phyloP scores from a whole-genome alignment of 2,888 invertebrate genomes.

The Eupithecia abbreviata region DNA sequence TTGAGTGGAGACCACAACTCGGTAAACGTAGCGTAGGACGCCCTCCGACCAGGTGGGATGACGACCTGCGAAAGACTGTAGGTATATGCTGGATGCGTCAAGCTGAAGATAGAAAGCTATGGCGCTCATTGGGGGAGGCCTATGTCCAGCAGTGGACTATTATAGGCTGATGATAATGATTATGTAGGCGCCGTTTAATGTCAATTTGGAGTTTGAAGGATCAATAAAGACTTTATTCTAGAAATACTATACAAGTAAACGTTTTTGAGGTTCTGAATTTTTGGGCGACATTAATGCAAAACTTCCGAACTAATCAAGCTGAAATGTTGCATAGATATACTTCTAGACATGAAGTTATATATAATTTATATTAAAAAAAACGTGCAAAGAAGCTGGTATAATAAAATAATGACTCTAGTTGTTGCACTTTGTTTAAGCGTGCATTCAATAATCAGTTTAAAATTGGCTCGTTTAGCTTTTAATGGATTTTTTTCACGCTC shows the following conservation, averaged over 20 bases:
- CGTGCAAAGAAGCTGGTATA: neutral
- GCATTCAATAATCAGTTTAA: conserved; percentile 61
- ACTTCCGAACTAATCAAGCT: neutral
- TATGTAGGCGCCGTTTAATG: neutral
- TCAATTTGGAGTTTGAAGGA: neutral
- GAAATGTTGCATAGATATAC: neutral
- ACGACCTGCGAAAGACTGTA: too few relatives aligned
- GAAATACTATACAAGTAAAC: too few relatives aligned
- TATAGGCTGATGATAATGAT: too few relatives aligned
- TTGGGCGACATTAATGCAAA: neutral
- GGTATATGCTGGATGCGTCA: too few relatives aligned
- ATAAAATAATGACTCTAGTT: neutral
- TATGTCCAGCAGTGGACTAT: too few relatives aligned
- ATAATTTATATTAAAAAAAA: neutral
- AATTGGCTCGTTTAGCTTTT: conserved; percentile 62
- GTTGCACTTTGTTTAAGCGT: conserved; percentile 62
- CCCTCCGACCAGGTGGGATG: too few relatives aligned
- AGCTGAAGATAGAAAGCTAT: too few relatives aligned
- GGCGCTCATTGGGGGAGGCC: too few relatives aligned
- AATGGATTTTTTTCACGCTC: conserved; percentile 62
- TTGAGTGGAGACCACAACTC: too few relatives aligned
- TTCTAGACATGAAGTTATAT: neutral
- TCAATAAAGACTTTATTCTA: neutral
- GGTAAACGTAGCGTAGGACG: too few relatives aligned
- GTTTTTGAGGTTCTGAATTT: neutral